A percentile compares a stretch with the other conserved stretches of the same genome.
Conservation (phyloP, 2,888 invertebrate genomes). For the Stenolophus ochropezus region DNA sequence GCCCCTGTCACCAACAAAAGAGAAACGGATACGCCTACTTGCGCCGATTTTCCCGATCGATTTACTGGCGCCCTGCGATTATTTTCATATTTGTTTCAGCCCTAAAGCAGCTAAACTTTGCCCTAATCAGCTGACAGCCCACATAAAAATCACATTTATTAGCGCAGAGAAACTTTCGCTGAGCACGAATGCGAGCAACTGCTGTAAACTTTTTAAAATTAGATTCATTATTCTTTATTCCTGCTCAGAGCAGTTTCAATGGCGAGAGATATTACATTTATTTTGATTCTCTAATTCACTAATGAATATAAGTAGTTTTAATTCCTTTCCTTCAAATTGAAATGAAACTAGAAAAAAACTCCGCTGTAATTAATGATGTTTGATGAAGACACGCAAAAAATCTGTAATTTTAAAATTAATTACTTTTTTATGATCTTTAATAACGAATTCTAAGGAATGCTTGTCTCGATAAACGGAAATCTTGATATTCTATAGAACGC, state of each 20-base stretch:
- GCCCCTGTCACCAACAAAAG: neutral
- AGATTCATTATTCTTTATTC: neutral
- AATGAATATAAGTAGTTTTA: neutral
- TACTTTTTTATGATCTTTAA: too few species aligned
- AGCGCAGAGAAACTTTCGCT: neutral
- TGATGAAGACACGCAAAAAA: too few species aligned
- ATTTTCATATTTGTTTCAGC: conserved; percentile 35
- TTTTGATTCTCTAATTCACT: neutral
- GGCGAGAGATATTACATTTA: neutral
- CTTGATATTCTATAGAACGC: too few species aligned
- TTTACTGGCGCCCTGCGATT: neutral
- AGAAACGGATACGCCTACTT: conserved; percentile 18
- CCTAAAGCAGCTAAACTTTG: neutral
- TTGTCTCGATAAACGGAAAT: too few species aligned
- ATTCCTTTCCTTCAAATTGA: neutral
- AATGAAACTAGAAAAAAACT: neutral
- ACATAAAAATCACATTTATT: conserved; percentile 10
- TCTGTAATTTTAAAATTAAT: too few species aligned
- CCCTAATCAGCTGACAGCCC: neutral
- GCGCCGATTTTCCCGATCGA: conserved; percentile 18
- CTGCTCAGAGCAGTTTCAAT: neutral
- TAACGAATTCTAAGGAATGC: too few species aligned
- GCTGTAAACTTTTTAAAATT: neutral
- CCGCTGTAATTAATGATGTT: too few species aligned
- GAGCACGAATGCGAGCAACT: neutral